A percentile compares a stretch with the other conserved stretches of the same genome.
Evolutionary conservation across 2,888 invertebrate genomes (phyloP).

Genomic region (Tryphoninae sp.): DNA sequence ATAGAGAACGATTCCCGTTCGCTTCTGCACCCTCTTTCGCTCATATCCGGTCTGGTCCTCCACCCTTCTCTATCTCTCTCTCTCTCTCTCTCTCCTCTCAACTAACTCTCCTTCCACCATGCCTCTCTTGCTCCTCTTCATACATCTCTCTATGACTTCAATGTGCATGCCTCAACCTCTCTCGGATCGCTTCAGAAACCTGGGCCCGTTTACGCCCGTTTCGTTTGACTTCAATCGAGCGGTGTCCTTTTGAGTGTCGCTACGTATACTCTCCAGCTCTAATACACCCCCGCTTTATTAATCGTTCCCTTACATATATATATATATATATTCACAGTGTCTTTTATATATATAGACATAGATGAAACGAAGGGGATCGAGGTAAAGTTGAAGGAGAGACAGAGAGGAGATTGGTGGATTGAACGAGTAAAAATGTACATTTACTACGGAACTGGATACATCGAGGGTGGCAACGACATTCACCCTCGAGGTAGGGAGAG

Average conservation of each 20-base stretch:
- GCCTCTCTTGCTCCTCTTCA: background rate
- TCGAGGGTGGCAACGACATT: background rate
- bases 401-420: slow-evolving; percentile 24
- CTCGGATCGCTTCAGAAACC: slow-evolving; percentile 48
- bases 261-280: slow-evolving; percentile 8
- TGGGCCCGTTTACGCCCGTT: slow-evolving; percentile 52
- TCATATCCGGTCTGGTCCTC: background rate
- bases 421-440: background rate
- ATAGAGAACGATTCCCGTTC: background rate
- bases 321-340: background rate
- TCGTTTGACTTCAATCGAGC: slow-evolving; percentile 59
- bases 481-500: background rate
- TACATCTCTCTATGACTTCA: slow-evolving; percentile 26
- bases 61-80: background rate
- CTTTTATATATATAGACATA: background rate
- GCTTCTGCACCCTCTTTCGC: background rate
- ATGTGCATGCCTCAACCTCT: slow-evolving; percentile 26
- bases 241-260: slow-evolving; percentile 39
- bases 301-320: background rate
- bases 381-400: slow-evolving; percentile 1
- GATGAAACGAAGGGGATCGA: background rate
- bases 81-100: background rate
- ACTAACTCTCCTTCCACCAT: slow-evolving; percentile 10
- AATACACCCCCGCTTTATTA: slow-evolving; percentile 4
- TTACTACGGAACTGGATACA: background rate